phyloP scores from a whole-genome alignment of 2,113 vertebrate species.

The Cranoglanis bouderius region DNA sequence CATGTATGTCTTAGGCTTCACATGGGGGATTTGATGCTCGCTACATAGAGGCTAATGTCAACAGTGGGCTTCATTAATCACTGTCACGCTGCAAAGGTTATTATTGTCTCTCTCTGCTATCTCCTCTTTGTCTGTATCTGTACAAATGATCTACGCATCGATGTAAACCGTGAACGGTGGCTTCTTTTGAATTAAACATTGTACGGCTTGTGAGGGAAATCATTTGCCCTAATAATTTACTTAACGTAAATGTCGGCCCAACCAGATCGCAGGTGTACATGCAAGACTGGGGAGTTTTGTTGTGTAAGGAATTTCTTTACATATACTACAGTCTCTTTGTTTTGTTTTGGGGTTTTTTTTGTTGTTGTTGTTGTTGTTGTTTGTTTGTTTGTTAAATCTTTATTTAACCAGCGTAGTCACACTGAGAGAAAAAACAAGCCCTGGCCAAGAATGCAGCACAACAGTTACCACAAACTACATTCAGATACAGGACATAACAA shows the following conservation, averaged over 20 bases:
- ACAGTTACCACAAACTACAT: not conserved
- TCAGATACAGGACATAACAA: not conserved
- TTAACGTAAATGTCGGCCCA: not conserved
- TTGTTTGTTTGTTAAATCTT: not conserved
- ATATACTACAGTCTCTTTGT: not conserved
- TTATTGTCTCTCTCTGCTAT: constrained; percentile 42
- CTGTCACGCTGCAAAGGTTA: constrained; percentile 23
- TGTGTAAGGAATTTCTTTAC: no score
- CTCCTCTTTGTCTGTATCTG: constrained; percentile 27
- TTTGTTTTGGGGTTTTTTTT: not conserved
- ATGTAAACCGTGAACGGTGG: constrained; percentile 10
- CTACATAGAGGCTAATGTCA: constrained; percentile 7
- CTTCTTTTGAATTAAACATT: not conserved
- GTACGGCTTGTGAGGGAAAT: not conserved
- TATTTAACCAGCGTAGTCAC: not conserved
- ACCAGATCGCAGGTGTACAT: not conserved
- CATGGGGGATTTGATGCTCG: not conserved
- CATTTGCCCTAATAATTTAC: not conserved
- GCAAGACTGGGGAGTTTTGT: not conserved
- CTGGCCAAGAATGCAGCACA: not conserved
- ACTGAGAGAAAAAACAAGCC: not conserved
- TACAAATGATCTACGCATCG: not conserved
- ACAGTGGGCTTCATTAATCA: constrained; percentile 33
- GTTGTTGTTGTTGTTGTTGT: not conserved
- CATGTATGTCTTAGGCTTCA: not conserved